Evolutionary conservation across 2,797 vertebrate genomes (phyloP).

Genomic region (Microctenopoma lineatum): DNA sequence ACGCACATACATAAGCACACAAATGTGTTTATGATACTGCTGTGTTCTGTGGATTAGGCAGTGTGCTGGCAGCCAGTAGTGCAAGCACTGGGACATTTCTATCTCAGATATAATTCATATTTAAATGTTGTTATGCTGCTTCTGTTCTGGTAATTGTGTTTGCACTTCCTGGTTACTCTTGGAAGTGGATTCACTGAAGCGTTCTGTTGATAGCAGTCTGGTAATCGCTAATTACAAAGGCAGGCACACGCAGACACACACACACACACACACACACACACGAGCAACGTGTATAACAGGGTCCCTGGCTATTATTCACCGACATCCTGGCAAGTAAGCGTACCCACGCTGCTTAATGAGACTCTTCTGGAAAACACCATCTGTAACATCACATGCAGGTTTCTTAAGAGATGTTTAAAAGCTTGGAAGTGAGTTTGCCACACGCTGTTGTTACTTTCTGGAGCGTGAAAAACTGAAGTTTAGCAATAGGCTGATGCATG

Average conservation of each 20-base stretch:
- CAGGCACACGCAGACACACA: conserved; percentile 30
- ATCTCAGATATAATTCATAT: conserved; percentile 73
- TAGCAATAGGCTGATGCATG: background rate
- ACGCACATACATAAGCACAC: conserved; percentile 13
- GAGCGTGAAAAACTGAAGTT: background rate
- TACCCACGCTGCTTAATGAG: conserved; percentile 39
- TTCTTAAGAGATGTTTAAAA: conserved; percentile 21
- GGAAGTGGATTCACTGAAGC: conserved; percentile 74
- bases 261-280: conserved; percentile 51
- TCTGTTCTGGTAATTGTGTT: conserved; percentile 76
- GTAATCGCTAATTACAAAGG: conserved; percentile 75
- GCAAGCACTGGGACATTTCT: conserved; percentile 55
- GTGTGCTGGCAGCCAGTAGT: conserved; percentile 31
- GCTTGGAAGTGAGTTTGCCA: background rate
- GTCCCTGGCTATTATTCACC: conserved; percentile 59
- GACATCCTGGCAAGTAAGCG: conserved; percentile 51
- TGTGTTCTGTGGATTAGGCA: conserved; percentile 43
- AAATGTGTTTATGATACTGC: conserved; percentile 31
- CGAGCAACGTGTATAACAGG: conserved; percentile 52
- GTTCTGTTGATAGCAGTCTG: conserved; percentile 72
- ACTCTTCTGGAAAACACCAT: conserved; percentile 32
- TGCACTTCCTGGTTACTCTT: conserved; percentile 75
- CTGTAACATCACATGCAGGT: conserved; percentile 28
- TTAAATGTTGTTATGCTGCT: conserved; percentile 75
- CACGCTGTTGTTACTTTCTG: background rate